These are phyloP conservation scores for Acleris emargana DNA, from an alignment of 2,888 invertebrate genomes.

Conservation along the genomic window DNA sequence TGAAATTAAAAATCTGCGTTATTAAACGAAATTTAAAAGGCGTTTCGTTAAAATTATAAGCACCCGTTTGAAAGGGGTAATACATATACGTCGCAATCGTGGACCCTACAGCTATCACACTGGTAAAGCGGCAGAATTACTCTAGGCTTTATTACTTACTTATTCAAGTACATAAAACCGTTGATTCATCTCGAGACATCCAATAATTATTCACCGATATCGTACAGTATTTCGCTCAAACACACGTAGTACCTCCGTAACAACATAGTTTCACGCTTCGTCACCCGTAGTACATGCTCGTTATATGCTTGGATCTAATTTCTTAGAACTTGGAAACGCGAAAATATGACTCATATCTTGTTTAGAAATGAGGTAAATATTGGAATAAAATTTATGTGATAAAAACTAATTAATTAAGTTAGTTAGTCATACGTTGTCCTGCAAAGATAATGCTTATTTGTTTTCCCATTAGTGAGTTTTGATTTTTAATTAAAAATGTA, in stretches of 20 bases:
- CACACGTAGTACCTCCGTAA: conserved; percentile 6
- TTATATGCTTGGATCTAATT: conserved; percentile 2
- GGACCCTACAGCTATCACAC: no score
- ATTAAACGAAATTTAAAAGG: no score
- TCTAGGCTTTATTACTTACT: no score
- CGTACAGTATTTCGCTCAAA: conserved; percentile 1
- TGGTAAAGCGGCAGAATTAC: no score
- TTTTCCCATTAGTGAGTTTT: no score
- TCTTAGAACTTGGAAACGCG: conserved; percentile 2
- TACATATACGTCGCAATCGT: no score
- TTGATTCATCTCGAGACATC: not conserved
- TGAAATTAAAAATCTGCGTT: no score
- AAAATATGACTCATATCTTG: conserved; percentile 1
- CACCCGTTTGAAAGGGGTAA: no score
- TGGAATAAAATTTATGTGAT: not conserved
- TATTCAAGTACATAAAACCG: not conserved
- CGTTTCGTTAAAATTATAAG: no score
- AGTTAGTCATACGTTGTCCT: no score
- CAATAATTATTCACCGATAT: not conserved
- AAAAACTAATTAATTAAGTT: not conserved
- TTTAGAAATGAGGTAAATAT: not conserved
- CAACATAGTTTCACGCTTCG: conserved; percentile 19
- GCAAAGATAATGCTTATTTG: no score
- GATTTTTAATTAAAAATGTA: no score
- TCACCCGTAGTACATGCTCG: not conserved